Conservation (phyloP, 2,888 invertebrate species). For the Drosophila testacea region DNA sequence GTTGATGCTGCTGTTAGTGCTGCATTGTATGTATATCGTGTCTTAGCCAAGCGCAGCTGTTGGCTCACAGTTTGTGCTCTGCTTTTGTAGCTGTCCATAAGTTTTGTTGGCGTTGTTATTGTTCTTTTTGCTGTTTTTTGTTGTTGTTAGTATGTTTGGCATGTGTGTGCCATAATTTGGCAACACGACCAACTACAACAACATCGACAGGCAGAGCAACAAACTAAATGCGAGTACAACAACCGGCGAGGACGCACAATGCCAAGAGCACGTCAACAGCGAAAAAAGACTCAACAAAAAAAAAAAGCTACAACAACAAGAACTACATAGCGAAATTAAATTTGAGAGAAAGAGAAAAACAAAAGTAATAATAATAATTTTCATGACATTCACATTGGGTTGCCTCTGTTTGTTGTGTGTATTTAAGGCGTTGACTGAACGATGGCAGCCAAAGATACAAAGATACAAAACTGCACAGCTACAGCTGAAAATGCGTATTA, state of each 20-base stretch:
- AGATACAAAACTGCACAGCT: constrained; percentile 14
- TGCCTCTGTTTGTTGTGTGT: constrained; percentile 7
- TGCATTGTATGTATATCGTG: constrained; percentile 12
- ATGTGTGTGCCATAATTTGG: constrained; percentile 52
- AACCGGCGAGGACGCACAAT: constrained; percentile 59
- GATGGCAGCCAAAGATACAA: constrained; percentile 36
- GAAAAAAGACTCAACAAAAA: constrained; percentile 3
- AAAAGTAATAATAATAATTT: constrained; percentile 64
- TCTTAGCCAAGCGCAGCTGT: constrained; percentile 46
- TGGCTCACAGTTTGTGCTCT: constrained; percentile 25
- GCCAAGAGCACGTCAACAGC: constrained; percentile 64
- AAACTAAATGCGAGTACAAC: constrained; percentile 41
- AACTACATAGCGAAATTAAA: constrained; percentile 34
- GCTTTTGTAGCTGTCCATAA: constrained; percentile 21
- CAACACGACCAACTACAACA: constrained; percentile 42
- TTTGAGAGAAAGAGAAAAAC: constrained; percentile 37
- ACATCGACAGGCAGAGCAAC: constrained; percentile 32
- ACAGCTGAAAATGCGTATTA: not conserved
- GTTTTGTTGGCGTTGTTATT: constrained; percentile 17
- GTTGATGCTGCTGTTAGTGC: constrained; percentile 5
- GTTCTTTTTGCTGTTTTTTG: constrained; percentile 12
- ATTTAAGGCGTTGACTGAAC: constrained; percentile 59
- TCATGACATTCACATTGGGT: constrained; percentile 77
- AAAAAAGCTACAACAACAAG: constrained; percentile 5
- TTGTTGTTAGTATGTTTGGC: constrained; percentile 34